These are phyloP conservation scores for Volucella bombylans DNA, from an alignment of 2,888 invertebrate genomes.

Conservation along the genomic window DNA sequence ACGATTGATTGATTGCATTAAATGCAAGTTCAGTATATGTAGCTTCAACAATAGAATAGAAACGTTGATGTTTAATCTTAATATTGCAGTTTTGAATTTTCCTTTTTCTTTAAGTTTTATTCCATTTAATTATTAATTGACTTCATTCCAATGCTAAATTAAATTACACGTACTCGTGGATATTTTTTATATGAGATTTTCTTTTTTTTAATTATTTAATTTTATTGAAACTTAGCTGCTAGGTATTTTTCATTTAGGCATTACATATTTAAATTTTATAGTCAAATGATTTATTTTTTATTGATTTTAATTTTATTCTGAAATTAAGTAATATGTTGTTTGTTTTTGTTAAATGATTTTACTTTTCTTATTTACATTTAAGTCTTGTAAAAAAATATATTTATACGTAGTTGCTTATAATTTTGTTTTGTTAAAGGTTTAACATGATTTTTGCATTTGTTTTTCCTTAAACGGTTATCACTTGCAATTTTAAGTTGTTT, in stretches of 20 bases:
- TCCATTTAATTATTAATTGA: slow-evolving; percentile 59
- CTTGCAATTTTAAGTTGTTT: slow-evolving; percentile 35
- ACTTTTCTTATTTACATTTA: slow-evolving; percentile 63
- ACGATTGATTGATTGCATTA: slow-evolving; percentile 31
- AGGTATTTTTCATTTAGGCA: slow-evolving; percentile 1
- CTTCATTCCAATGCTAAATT: slow-evolving; percentile 56
- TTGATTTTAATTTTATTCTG: slow-evolving; percentile 36
- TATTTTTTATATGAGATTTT: slow-evolving; percentile 40
- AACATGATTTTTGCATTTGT: slow-evolving; percentile 29
- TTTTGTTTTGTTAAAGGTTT: slow-evolving; percentile 39
- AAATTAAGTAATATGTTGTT: slow-evolving; percentile 50
- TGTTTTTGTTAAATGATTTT: slow-evolving; percentile 3
- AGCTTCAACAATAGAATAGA: too few species aligned
- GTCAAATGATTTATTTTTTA: slow-evolving; percentile 48
- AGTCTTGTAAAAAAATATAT: slow-evolving; percentile 72
- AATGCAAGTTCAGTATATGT: slow-evolving; percentile 29
- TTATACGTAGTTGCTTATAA: slow-evolving; percentile 54
- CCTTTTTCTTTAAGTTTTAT: slow-evolving; percentile 33
- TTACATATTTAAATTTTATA: slow-evolving; percentile 41
- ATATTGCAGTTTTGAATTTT: slow-evolving; percentile 61
- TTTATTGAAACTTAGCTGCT: slow-evolving; percentile 45
- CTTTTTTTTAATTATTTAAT: slow-evolving; percentile 41
- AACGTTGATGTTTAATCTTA: slow-evolving; percentile 70
- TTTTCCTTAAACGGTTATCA: slow-evolving; percentile 53
- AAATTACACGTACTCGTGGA: too few species aligned